phyloP scores from a whole-genome alignment of 2,113 vertebrate genomes.

The Muntiacus reevesi region DNA sequence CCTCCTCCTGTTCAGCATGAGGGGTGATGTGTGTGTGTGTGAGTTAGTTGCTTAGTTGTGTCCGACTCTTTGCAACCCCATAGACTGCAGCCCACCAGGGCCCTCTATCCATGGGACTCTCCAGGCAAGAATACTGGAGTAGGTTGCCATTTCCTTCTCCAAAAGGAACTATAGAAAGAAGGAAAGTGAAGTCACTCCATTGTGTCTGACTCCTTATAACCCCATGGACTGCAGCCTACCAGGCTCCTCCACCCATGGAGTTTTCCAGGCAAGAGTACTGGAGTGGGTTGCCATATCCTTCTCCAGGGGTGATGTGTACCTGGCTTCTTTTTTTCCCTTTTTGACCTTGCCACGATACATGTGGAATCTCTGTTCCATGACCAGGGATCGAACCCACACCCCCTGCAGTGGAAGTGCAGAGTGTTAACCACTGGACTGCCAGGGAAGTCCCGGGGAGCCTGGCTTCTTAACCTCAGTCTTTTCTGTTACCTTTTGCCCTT shows the following conservation, averaged over 20 bases:
- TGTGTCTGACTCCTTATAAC: background rate
- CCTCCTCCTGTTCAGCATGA: background rate
- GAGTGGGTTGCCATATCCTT: background rate
- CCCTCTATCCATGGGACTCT: background rate
- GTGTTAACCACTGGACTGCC: background rate
- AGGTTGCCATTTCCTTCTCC: background rate
- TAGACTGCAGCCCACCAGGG: background rate
- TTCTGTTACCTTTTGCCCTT: accelerated
- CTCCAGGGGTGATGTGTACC: background rate
- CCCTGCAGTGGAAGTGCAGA: background rate
- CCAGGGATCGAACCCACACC: background rate
- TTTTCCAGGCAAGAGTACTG: background rate
- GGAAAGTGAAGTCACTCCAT: background rate
- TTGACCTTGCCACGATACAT: background rate
- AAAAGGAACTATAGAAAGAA: background rate
- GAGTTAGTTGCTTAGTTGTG: background rate
- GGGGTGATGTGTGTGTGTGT: background rate
- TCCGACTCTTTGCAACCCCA: background rate
- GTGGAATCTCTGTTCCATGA: background rate
- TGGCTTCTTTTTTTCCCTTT: background rate
- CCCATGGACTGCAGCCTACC: background rate
- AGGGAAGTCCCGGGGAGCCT: background rate
- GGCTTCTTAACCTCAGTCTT: background rate
- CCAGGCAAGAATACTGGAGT: background rate
- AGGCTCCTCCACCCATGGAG: background rate